phyloP scores from a whole-genome alignment of 2,888 invertebrate genomes.

The Spodoptera picta region DNA sequence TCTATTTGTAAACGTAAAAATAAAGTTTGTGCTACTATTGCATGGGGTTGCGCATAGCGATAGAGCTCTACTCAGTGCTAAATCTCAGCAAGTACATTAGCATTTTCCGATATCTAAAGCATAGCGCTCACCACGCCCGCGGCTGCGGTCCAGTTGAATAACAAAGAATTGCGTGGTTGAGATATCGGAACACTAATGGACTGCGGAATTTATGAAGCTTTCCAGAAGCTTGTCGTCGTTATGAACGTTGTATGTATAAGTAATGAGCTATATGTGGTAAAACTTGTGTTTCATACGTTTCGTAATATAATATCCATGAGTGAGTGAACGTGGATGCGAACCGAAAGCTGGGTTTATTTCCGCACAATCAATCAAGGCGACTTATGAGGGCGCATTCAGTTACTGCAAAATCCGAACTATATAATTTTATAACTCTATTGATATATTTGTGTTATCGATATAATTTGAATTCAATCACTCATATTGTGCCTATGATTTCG shows the following conservation, averaged over 20 bases:
- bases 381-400: conserved; percentile 76
- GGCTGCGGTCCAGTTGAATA: conserved; percentile 80
- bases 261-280: conserved; percentile 44
- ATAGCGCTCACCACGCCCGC: conserved; percentile 71
- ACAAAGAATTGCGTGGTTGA: conserved; percentile 85
- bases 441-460: conserved; percentile 70
- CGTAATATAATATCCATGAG: conserved; percentile 51
- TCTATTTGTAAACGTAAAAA: conserved; percentile 41
- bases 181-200: conserved; percentile 84
- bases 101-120: conserved; percentile 86
- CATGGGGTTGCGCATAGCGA: conserved; percentile 59
- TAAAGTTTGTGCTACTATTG: conserved; percentile 58
- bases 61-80: conserved; percentile 68
- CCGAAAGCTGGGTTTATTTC: conserved; percentile 77
- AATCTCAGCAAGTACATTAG: conserved; percentile 83
- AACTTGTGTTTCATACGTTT: conserved; percentile 42
- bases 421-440: conserved; percentile 70
- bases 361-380: conserved; percentile 83
- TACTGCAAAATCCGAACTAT: conserved; percentile 71
- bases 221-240: conserved; percentile 65
- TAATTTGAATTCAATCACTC: conserved; percentile 45
- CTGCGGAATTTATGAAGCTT: conserved; percentile 79
- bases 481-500: no score
- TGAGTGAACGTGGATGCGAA: conserved; percentile 61
- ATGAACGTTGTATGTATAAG: conserved; percentile 54